These are phyloP conservation scores for Phytoseiulus persimilis DNA, from an alignment of 2,888 invertebrate genomes.

Conservation along the genomic window DNA sequence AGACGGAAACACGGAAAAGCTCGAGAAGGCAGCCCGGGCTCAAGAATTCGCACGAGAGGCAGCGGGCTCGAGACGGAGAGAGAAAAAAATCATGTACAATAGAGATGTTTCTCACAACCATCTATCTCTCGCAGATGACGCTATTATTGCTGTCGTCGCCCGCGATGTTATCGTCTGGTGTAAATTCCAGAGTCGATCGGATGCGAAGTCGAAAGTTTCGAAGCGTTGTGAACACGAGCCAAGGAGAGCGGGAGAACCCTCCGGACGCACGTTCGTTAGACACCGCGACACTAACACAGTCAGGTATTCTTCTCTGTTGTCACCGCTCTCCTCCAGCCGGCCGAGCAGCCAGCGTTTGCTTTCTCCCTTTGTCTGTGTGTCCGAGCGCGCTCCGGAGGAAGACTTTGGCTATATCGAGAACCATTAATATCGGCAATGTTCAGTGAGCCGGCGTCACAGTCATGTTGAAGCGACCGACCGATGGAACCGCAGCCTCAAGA, in stretches of 20 bases:
- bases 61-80: background rate
- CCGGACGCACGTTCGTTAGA: background rate
- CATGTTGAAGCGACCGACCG: conserved; percentile 1
- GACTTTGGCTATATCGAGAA: conserved; percentile 20
- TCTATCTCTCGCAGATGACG: background rate
- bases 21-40: no score
- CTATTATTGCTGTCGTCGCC: background rate
- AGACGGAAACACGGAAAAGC: no score
- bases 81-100: background rate
- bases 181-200: background rate
- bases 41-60: no score
- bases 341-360: background rate
- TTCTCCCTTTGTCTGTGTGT: background rate
- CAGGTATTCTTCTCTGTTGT: background rate
- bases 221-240: background rate
- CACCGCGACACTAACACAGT: background rate
- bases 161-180: background rate
- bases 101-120: background rate
- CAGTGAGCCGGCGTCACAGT: conserved; percentile 34
- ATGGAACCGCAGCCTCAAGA: background rate
- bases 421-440: conserved; percentile 28
- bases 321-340: background rate
- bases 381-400: background rate
- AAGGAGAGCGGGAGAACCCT: background rate
- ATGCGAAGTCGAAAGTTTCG: background rate